Evolutionary conservation across 2,113 vertebrate species (phyloP), one percentile per base, ranked within the genome.

Genomic region (Saguinus imperator): DNA sequence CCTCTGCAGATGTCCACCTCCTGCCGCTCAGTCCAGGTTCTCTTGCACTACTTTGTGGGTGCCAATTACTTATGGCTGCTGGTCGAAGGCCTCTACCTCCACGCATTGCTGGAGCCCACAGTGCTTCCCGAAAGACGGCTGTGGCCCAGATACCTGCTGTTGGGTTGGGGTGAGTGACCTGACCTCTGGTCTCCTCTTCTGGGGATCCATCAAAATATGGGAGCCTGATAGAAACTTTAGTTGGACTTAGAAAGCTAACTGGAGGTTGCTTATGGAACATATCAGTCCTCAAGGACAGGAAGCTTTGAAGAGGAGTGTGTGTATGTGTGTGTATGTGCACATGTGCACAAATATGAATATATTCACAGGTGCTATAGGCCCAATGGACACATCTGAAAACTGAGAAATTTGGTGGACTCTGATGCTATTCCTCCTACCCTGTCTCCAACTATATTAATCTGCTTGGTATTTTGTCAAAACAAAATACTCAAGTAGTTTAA

Each of bases 61-160:
- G 99, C 99, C 97, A 99, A 99, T 97, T 99, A 98, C 97, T 99
- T 99, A 61, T 99, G 99, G 99, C 98, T 99, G 0, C 97, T 99
- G 90, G 99, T 99, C 5, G 99, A 99, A 98, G 99, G 99, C 9
- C 98, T 99, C 91, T 99, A 99, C 72, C 99, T 99, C 72, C 99
- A 99, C 9, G 99, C 98, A 0, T 97, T 99, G 29, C 96, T 99
- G 96, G 99, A 99, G 95, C 99, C 99, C 2, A 98, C 99, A 0
- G 98, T 99, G 5, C 98, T 99, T 84, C 99, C 99, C 48, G 99
- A 99, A 87, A 98, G 98, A 77, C 84, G 98, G 0, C 98, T 99
- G 87, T 98, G 99, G 48, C 99, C 99, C 98, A 98, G 98, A 27
- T 99, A 99, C 81, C 98, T 99, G 96, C 95, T 99, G 70, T 98